phyloP scores from a whole-genome alignment of 2,888 invertebrate genomes.

The Phragmatobia fuliginosa region DNA sequence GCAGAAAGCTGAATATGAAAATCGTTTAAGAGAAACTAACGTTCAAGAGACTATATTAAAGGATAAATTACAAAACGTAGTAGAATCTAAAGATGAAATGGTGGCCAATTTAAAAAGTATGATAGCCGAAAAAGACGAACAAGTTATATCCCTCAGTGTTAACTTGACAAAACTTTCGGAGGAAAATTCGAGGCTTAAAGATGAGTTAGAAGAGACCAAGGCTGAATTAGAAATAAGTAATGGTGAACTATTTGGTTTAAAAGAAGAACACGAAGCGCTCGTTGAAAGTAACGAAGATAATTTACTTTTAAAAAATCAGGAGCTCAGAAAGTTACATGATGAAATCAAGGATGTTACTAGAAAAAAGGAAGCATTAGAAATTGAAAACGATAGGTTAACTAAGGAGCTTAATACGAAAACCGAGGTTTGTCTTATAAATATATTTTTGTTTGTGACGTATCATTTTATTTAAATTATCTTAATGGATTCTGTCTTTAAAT shows the following conservation, averaged over 20 bases:
- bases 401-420: slow-evolving; percentile 59
- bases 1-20: slow-evolving; percentile 76
- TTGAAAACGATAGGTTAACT: slow-evolving; percentile 37
- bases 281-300: slow-evolving; percentile 61
- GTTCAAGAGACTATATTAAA: slow-evolving; percentile 69
- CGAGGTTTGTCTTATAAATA: slow-evolving; percentile 69
- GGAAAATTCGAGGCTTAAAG: slow-evolving; percentile 63
- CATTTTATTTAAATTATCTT: slow-evolving; percentile 25
- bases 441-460: slow-evolving; percentile 54
- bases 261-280: slow-evolving; percentile 68
- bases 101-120: slow-evolving; percentile 66
- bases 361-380: slow-evolving; percentile 50
- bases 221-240: slow-evolving; percentile 75
- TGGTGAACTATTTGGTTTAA: slow-evolving; percentile 67
- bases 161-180: slow-evolving; percentile 71
- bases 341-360: slow-evolving; percentile 58
- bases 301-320: slow-evolving; percentile 66
- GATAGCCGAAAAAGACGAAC: slow-evolving; percentile 69
- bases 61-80: slow-evolving; percentile 75
- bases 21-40: slow-evolving; percentile 73
- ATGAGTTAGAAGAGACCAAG: slow-evolving; percentile 70
- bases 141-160: slow-evolving; percentile 71
- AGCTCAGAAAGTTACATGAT: slow-evolving; percentile 65
- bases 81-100: slow-evolving; percentile 67
- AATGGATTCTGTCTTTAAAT: slow-evolving; percentile 56